Percentiles rank a stretch among this genome's conserved stretches.
phyloP scores from a whole-genome alignment of 2,797 vertebrate species.

The Tympanoctomys barrerae region DNA sequence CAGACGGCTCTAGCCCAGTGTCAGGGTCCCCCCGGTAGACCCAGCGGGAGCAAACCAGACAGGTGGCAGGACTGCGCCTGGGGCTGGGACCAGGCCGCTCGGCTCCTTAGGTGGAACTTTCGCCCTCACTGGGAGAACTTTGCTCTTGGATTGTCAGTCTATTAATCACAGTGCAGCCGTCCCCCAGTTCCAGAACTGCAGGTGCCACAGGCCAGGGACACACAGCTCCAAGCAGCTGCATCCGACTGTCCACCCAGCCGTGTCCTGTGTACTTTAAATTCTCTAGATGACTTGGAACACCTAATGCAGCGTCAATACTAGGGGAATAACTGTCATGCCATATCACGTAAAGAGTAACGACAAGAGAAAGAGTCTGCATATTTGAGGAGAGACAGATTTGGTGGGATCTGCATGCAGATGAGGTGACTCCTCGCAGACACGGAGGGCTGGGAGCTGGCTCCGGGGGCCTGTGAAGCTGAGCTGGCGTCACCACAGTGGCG shows the following conservation, averaged over 20 bases:
- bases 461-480: background rate
- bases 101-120: background rate
- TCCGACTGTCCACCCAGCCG: accelerated
- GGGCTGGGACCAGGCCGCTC: background rate
- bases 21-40: background rate
- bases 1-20: background rate
- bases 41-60: background rate
- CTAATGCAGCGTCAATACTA: background rate
- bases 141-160: background rate
- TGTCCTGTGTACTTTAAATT: background rate
- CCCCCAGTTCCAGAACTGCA: background rate
- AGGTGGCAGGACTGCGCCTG: background rate
- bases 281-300: background rate
- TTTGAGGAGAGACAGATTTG: background rate
- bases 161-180: background rate
- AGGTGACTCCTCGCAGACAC: background rate
- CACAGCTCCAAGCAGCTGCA: too few relatives aligned
- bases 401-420: background rate
- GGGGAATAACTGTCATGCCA: too few relatives aligned
- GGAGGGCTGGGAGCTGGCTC: background rate
- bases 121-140: background rate
- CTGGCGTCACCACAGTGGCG: accelerated
- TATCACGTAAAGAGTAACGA: background rate
- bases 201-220: background rate
- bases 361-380: background rate